Evolutionary conservation across 2,113 vertebrate genomes (phyloP), one percentile per base, ranked within the genome.

Genomic region (Scatophagus argus): DNA sequence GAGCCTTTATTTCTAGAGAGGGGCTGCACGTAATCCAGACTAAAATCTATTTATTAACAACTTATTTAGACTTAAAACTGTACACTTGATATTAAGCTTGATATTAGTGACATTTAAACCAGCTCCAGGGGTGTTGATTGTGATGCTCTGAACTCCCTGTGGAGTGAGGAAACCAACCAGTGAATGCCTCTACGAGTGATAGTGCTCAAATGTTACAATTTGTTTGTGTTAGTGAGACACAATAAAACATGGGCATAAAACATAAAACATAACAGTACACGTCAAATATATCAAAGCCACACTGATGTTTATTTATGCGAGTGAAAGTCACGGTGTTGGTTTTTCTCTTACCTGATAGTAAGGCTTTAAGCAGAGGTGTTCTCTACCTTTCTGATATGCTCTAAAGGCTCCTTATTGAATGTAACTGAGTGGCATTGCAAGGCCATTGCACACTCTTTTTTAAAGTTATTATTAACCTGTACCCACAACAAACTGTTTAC

Each of bases 381-480:
- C 54, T 62, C 34, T 1, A 46, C 29, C 32, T 47, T 43, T 34
- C 19, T 2, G 38, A 67, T 19, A 19, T 23, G 5, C 43, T 52
- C 16, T 52, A 8, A 62, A 14, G 11, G 23, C 59, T 71, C 34
- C 21, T 43, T 5, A 56, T 49, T 60, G 25, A 43, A 32, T 39
- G 4, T 43, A 34, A 58, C 8, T 54, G 10, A 64, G 19, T 8
- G 29, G 23, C 23, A 39, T 52, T 5, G 10, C 38, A n/a, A 46
- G 12, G 27, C 5, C 34, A 44, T 27, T 23, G 46, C 32, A 55
- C 25, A 58, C 3, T 51, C 23, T 29, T 58, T 29, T 58, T 55
- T 29, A 59, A 44, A 52, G n/a, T 52, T 21, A 75, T 59, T 21
- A 56, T 70, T 70, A 46, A 64, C 34, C 19, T 39, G 3, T 34